phyloP scores from a whole-genome alignment of 2,797 vertebrate genomes.

The Poecilia picta region DNA sequence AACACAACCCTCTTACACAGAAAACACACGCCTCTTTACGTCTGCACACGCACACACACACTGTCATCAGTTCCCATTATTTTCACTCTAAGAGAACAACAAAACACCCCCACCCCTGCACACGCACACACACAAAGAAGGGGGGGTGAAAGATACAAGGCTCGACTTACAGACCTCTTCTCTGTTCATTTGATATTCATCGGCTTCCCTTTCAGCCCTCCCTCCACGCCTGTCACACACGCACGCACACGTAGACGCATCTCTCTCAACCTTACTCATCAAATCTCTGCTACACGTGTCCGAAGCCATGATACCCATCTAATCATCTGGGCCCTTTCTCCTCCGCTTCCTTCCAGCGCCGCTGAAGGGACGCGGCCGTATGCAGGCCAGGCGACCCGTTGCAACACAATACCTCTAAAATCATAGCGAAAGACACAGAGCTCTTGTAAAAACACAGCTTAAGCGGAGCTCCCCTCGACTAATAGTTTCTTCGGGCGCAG shows the following conservation, averaged over 20 bases:
- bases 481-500: conserved; percentile 8
- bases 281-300: conserved; percentile 72
- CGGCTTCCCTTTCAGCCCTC: conserved; percentile 61
- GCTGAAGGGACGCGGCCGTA: conserved; percentile 19
- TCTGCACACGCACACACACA: conserved; percentile 37
- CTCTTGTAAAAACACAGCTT: background rate
- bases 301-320: conserved; percentile 62
- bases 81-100: conserved; percentile 63
- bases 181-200: conserved; percentile 73
- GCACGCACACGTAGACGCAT: conserved; percentile 21
- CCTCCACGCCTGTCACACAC: conserved; percentile 30
- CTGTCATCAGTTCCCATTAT: conserved; percentile 57
- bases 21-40: conserved; percentile 22
- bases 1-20: conserved; percentile 83
- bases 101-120: conserved; percentile 51
- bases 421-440: background rate
- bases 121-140: background rate
- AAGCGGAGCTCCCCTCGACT: background rate
- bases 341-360: conserved; percentile 43
- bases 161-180: conserved; percentile 66
- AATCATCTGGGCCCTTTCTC: conserved; percentile 63
- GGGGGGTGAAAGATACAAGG: conserved; percentile 36
- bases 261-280: conserved; percentile 57
- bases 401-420: conserved; percentile 64
- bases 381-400: conserved; percentile 52